These are phyloP conservation scores for Tachysurus vachellii DNA, from an alignment of 2,113 vertebrate genomes.

Conservation along the genomic window DNA sequence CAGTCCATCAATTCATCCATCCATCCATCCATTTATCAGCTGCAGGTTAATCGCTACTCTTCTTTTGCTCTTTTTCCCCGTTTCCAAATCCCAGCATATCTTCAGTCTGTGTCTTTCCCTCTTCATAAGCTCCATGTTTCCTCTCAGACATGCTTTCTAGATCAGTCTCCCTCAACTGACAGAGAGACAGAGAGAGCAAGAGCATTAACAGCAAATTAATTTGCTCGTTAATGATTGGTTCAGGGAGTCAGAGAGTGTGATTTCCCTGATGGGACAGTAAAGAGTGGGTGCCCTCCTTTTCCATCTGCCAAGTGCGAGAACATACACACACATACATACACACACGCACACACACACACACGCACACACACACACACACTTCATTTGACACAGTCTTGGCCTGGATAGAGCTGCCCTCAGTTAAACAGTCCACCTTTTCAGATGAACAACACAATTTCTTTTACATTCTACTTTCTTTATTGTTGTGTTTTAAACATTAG, in stretches of 20 bases:
- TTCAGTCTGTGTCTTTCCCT: not conserved
- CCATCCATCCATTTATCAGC: not conserved
- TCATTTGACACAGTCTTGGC: conserved; percentile 7
- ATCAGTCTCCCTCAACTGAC: conserved; percentile 25
- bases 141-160: conserved; percentile 37
- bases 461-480: not conserved
- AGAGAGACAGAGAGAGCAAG: conserved; percentile 26
- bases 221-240: conserved; percentile 78
- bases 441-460: not conserved
- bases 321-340: conserved; percentile 22
- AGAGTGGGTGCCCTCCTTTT: conserved; percentile 79
- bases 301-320: conserved; percentile 66
- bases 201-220: conserved; percentile 78
- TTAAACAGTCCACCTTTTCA: not conserved
- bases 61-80: not conserved
- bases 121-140: conserved; percentile 31
- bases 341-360: conserved; percentile 4
- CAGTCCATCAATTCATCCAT: not conserved
- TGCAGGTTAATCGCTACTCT: not conserved
- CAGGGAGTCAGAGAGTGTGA: conserved; percentile 75
- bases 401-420: conserved; percentile 33
- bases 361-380: conserved; percentile 17
- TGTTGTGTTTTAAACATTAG: too few species aligned
- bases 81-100: not conserved
- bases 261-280: conserved; percentile 75